Percentiles rank a stretch among this genome's conserved stretches.
Conservation (phyloP, 2,888 invertebrate genomes). For the Euplagia quadripunctaria region DNA sequence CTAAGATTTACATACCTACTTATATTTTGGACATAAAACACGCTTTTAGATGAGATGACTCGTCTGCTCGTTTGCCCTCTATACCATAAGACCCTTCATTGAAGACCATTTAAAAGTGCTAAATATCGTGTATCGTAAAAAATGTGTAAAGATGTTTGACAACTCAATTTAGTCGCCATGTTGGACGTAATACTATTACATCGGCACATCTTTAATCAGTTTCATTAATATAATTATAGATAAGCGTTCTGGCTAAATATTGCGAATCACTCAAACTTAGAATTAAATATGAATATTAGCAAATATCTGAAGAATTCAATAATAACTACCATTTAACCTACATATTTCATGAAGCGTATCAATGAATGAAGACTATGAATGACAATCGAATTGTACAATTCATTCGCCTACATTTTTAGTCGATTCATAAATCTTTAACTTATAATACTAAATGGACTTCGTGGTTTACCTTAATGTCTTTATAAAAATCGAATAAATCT, state of each 20-base stretch:
- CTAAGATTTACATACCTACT: too few relatives aligned
- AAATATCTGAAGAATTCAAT: conserved; percentile 19
- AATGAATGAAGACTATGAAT: conserved; percentile 36
- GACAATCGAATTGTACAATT: conserved; percentile 46
- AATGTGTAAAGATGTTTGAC: background rate
- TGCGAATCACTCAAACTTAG: background rate
- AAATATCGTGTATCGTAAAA: too few relatives aligned
- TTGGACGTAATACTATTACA: too few relatives aligned
- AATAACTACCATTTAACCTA: conserved; percentile 21
- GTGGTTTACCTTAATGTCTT: conserved; percentile 67
- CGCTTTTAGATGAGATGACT: too few relatives aligned
- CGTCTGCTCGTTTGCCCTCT: too few relatives aligned
- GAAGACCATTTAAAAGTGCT: too few relatives aligned
- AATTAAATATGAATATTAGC: background rate
- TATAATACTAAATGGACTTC: conserved; percentile 46
- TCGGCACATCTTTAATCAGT: too few relatives aligned
- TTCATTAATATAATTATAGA: too few relatives aligned
- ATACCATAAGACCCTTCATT: too few relatives aligned
- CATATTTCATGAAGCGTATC: conserved; percentile 37
- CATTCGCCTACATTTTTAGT: conserved; percentile 34
- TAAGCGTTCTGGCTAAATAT: too few relatives aligned
- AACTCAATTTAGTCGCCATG: background rate
- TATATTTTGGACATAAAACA: too few relatives aligned
- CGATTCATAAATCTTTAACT: conserved; percentile 51
- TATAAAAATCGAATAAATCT: conserved; percentile 81